These are phyloP conservation scores for Lamellibrachia satsuma DNA, from an alignment of 2,888 invertebrate genomes.

Conservation along the genomic window DNA sequence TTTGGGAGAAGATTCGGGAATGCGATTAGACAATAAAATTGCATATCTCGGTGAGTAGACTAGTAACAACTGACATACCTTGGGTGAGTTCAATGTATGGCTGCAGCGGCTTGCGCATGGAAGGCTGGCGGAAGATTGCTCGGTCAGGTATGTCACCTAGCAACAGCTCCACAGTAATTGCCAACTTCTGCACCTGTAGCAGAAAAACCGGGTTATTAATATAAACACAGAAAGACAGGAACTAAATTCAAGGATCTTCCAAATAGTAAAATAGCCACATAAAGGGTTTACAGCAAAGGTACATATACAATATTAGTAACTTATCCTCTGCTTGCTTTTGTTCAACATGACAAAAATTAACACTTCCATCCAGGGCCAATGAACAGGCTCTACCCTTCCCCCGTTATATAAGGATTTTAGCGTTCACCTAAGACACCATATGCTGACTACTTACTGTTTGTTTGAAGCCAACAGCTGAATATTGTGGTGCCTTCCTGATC, in stretches of 20 bases:
- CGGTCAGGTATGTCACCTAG: conserved; percentile 98
- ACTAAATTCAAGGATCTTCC: not conserved
- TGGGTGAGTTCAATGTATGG: conserved; percentile 98
- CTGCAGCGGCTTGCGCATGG: conserved; percentile 85
- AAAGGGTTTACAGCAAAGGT: too few species aligned
- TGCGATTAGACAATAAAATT: not conserved
- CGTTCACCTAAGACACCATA: not conserved
- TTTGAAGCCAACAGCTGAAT: conserved; percentile 97
- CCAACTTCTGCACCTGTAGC: conserved; percentile 79
- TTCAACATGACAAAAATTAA: too few species aligned
- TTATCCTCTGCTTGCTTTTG: too few species aligned
- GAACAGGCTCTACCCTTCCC: not conserved
- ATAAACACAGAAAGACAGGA: not conserved
- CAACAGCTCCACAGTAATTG: conserved; percentile 91
- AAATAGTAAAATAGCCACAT: not conserved
- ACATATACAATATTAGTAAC: too few species aligned
- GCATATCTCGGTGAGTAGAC: too few species aligned
- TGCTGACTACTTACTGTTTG: conserved; percentile 70
- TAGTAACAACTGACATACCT: conserved; percentile 55
- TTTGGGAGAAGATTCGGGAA: not conserved
- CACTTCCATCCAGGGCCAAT: not conserved
- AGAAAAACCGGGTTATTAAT: conserved; percentile 8
- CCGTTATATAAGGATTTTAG: not conserved
- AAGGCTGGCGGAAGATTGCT: conserved; percentile 91
- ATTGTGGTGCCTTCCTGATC: conserved; percentile 95